Base-by-base conservation (phyloP, 2,113 vertebrate species). In the Ia io region DNA sequence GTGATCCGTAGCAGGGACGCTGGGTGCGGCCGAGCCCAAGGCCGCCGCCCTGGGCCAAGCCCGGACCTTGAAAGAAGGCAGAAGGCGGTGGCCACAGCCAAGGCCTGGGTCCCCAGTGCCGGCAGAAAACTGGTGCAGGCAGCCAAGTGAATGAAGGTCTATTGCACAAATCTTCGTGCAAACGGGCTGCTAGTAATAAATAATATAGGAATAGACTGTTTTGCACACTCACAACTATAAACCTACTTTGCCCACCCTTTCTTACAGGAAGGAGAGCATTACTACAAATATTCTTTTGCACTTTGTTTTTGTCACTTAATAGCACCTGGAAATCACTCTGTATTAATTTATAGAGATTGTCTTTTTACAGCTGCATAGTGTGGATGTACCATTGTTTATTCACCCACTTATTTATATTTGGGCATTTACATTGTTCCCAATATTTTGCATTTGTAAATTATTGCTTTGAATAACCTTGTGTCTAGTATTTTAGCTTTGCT, bases 391-490 rank as follows among this genome's bases (percentile, higher is more conserved):
- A 3, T 37, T 37, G 40, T 80, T 47, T 78, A 25, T 79, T 56
- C n/a, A 37, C 1, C 25, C 28, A 2, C 4, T 9, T 14, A 8
- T 28, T 30, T 73, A 0, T 2, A 25, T 51, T 17, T 11, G 18
- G 51, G 32, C 35, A 8, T 13, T 63, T 40, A 35, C 22, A 16
- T 14, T 49, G 40, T 74, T 51, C 7, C 11, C 20, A 65, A 1
- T 35, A 10, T 42, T 30, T 70, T 70, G 74, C 35, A 35, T 5
- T 80, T 51, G 23, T 28, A 8, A 74, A 11, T 23, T n/a, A 6
- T 69, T 35, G n/a, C 23, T 28, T 8, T 37, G 51, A 71, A 35
- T 32, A 17, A n/a, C 25, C 10, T 49, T 18, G 22, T 32, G 22
- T 63, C 25, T 23, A 3, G 11, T 59, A 1, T 53, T 32, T 37